These are phyloP conservation scores for Thalassophryne amazonica DNA, from an alignment of 2,797 vertebrate genomes.

Conservation along the genomic window DNA sequence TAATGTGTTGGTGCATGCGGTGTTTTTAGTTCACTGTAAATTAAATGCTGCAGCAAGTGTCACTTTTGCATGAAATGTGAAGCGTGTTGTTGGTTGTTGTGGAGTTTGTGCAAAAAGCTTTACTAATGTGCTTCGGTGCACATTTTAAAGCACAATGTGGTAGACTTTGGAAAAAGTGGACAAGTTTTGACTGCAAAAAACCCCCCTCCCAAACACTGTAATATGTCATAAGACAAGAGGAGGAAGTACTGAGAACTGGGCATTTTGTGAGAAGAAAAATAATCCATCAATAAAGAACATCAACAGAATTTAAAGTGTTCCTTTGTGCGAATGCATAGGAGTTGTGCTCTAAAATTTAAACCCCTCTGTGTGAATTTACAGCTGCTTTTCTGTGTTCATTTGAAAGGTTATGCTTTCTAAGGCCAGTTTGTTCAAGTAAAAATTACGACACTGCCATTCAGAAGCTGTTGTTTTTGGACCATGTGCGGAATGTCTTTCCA, in stretches of 20 bases:
- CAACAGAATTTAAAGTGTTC: background rate
- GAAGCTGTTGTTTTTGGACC: constrained; percentile 27
- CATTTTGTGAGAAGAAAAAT: background rate
- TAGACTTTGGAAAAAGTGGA: no score
- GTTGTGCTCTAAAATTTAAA: constrained; percentile 2
- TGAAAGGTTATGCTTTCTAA: constrained; percentile 9
- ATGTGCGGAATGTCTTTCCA: background rate
- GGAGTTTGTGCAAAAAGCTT: no score
- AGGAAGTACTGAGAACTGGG: background rate
- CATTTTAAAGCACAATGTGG: no score
- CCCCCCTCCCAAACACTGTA: no score
- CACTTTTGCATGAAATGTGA: no score
- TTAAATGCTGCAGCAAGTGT: no score
- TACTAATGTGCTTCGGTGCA: no score
- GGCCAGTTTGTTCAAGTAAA: constrained; percentile 3
- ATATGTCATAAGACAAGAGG: no score
- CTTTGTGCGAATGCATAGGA: background rate
- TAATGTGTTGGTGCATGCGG: no score
- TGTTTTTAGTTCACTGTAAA: no score
- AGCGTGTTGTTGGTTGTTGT: no score
- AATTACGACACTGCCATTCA: background rate
- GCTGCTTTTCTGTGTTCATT: background rate
- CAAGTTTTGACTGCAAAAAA: no score
- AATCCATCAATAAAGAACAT: background rate
- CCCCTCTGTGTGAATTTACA: background rate